Evolutionary conservation across 2,113 vertebrate genomes (phyloP), one percentile per base, ranked within the genome.

Genomic region (Numenius arquata): DNA sequence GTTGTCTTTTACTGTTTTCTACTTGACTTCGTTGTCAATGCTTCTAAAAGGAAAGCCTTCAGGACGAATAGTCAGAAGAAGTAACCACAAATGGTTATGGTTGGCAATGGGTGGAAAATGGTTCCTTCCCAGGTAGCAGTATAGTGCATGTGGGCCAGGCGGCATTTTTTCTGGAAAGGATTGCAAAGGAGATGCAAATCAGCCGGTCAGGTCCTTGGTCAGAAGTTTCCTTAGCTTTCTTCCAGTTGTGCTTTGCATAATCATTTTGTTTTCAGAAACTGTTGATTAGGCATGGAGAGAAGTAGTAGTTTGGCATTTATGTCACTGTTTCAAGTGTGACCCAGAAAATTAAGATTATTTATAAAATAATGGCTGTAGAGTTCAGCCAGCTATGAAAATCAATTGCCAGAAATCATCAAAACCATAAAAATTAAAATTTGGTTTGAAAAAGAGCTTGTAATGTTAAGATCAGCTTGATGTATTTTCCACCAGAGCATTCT

Each of bases 321-420:
- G 55, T 45, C 9, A 11, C 19, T 23, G 19, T 52, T 85, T 68
- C 52, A 82, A 65, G 77, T 32, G 10, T 47, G 81, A 53, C 25
- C 38, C n/a, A 55, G 59, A 58, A 91, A 91, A 89, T 53, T 53
- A 88, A 68, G 61, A 48, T 53, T 59, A n/a, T 58, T 93, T 68
- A 63, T 63, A 63, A 89, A 76, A 26, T 16, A 58, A 29, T 19
- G 34, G 65, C 7, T 27, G 40, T 86, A 73, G 48, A 20, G 19
- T 23, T 71, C 45, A 93, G 75, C 30, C 52, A 91, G 32, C 88
- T 70, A 40, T 80, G 36, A 70, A 95, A 97, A 47, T 41, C 43
- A 78, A 72, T 86, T 85, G 93, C 59, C 26, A 82, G 77, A 77
- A 94, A 88, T 88, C 53, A 81, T 70, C 75, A 83, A 91, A 91